Conservation (phyloP, 2,797 vertebrate genomes). For the Eulemur coronatus region DNA sequence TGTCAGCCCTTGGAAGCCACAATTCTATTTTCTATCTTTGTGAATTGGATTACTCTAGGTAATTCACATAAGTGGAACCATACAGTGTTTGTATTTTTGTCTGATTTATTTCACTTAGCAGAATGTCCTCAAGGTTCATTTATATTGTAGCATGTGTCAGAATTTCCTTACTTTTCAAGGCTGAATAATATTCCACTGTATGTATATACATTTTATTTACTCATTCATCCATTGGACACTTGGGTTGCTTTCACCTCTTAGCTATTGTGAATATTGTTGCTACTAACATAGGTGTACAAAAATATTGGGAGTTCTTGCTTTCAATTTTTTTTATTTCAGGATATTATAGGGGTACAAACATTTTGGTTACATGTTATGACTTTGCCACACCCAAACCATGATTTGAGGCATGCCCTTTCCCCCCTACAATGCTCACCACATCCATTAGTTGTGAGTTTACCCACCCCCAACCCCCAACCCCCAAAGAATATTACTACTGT, state of each 20-base stretch:
- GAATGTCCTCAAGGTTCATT: neutral
- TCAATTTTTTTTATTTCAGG: neutral
- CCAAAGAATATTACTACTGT: too few species aligned
- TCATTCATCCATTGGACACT: neutral
- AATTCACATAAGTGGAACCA: neutral
- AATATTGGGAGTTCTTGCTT: neutral
- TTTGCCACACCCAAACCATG: too few species aligned
- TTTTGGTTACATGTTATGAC: too few species aligned
- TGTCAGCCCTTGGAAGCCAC: neutral
- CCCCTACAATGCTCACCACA: too few species aligned
- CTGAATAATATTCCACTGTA: neutral
- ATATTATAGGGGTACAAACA: too few species aligned
- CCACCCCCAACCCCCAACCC: too few species aligned
- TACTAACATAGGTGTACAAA: neutral
- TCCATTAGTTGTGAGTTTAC: too few species aligned
- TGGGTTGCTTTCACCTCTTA: neutral
- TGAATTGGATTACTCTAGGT: neutral
- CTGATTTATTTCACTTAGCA: neutral
- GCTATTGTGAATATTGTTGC: neutral
- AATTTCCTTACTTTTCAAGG: neutral
- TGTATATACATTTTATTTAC: neutral
- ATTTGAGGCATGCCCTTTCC: too few species aligned
- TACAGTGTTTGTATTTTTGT: neutral
- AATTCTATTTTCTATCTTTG: neutral
- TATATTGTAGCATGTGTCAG: neutral